Evolutionary conservation across 2,888 invertebrate genomes (phyloP).

Genomic region (Pterobdella sp.): DNA sequence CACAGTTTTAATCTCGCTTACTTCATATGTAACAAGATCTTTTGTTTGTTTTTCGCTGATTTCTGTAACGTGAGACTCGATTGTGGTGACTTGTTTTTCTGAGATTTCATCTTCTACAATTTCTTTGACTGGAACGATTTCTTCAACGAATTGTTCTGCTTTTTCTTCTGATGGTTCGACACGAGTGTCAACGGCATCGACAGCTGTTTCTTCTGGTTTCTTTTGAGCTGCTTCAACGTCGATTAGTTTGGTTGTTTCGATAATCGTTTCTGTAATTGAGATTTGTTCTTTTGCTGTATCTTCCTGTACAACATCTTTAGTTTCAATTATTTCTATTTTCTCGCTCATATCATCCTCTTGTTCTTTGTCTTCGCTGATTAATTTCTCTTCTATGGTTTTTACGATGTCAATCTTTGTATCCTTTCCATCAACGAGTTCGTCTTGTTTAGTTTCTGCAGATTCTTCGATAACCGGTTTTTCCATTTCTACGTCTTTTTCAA

Average conservation of each 20-base stretch:
- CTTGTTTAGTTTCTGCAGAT: background rate
- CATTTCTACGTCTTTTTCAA: background rate
- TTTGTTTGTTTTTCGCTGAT: too few relatives aligned
- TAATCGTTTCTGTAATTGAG: too few relatives aligned
- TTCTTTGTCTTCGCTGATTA: background rate
- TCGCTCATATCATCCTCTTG: background rate
- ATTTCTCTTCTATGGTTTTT: background rate
- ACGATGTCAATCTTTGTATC: background rate
- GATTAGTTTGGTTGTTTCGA: too few relatives aligned
- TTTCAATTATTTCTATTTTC: background rate
- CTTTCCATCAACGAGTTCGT: background rate
- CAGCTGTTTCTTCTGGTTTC: too few relatives aligned
- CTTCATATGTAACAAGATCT: too few relatives aligned
- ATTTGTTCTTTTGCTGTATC: too few relatives aligned
- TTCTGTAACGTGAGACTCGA: too few relatives aligned
- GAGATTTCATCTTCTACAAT: background rate
- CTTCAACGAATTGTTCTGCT: background rate
- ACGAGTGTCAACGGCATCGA: too few relatives aligned
- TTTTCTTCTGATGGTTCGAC: constrained; percentile 9
- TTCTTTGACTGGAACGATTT: background rate
- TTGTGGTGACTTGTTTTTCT: too few relatives aligned
- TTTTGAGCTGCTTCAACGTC: too few relatives aligned
- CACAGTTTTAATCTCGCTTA: background rate
- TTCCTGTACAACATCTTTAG: background rate
- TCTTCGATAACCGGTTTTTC: background rate